A percentile compares a stretch with the other conserved stretches of the same genome.
phyloP scores from a whole-genome alignment of 1,140 invertebrate genomes.

The Platyura marginata region DNA sequence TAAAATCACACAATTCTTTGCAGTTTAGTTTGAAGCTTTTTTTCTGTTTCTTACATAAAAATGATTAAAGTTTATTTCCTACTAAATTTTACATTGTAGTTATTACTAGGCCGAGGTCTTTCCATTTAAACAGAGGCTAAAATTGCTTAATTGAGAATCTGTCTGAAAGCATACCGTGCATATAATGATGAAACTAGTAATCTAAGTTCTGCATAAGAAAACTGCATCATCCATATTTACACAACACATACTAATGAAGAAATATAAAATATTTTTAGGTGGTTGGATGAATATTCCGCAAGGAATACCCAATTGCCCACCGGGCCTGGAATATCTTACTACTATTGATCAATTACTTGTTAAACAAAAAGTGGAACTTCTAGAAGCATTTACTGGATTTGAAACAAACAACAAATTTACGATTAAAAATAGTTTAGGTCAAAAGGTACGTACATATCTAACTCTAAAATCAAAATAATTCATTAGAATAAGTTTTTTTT shows the following conservation, averaged over 20 bases:
- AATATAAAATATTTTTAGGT: constrained; percentile 30
- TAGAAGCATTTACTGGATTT: constrained; percentile 72
- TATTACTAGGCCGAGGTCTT: too few species aligned
- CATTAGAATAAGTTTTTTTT: neutral
- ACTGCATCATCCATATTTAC: neutral
- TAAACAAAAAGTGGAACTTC: constrained; percentile 69
- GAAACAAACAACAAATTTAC: constrained; percentile 82
- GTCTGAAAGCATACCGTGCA: too few species aligned
- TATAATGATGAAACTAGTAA: too few species aligned
- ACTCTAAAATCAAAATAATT: neutral
- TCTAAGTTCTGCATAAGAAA: too few species aligned
- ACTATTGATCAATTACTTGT: constrained; percentile 74
- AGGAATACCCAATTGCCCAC: constrained; percentile 59
- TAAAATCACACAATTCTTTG: too few species aligned
- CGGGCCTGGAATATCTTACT: constrained; percentile 84
- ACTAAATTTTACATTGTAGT: too few species aligned
- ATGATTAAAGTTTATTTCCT: too few species aligned
- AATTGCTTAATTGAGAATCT: too few species aligned
- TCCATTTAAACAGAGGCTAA: too few species aligned
- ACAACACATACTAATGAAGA: neutral
- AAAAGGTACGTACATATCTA: too few species aligned
- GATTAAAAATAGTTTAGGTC: constrained; percentile 54
- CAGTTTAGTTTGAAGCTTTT: too few species aligned
- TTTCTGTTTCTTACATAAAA: too few species aligned
- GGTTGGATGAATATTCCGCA: constrained; percentile 64